Base-by-base conservation (phyloP, 2,888 invertebrate genomes). In the Amphiduros pacificus region DNA sequence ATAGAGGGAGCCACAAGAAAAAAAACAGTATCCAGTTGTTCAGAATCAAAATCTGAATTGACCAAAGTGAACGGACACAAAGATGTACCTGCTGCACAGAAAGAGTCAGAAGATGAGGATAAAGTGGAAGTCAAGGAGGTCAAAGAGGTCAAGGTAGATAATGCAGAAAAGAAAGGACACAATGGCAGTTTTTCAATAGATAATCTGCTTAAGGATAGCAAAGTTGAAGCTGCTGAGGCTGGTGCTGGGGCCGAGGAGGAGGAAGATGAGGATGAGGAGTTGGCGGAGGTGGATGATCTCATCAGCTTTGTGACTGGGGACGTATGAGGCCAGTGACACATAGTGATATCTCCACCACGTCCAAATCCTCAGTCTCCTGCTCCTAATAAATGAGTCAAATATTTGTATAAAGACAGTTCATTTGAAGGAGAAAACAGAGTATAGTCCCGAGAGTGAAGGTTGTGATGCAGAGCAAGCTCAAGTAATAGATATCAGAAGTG, bases 221-320 rank as follows among this genome's bases (percentile, higher is more conserved):
- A n/a, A 4, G 44, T 29, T 3, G 29, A 40, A 9, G 36, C 29
- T 22, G 22, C 14, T 20, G 51, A 20, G 6, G 17, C 41, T 22
- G 55, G 26, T 17, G 55, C 36, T 22, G 55, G 41, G 20, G 41
- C 41, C 14, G 41, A 40, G 9, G 40, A 36, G 40, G 48, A 48
- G 26, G 28, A 36, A 20, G 40, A 28, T 1, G 49, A 29, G 27
- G 58, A 58, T 6, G 58, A 58, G 31, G 58, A 58, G 24, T 32
- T 58, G 26, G 58, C 49, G 20, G 29, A 49, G n/a, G 48, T 58
- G 9, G 58, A 58, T 24, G 58, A 58, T 32, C 58, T 58, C 50
- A 51, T 58, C 29, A 58, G 50, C 31, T 58, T 50, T 51, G 49
- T 58, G 27, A 58, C 58, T n/a, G n/a, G n/a, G n/a, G n/a, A n/a